These are phyloP conservation scores for Astyanax mexicanus DNA, from an alignment of 2,797 vertebrate species.

Conservation along the genomic window DNA sequence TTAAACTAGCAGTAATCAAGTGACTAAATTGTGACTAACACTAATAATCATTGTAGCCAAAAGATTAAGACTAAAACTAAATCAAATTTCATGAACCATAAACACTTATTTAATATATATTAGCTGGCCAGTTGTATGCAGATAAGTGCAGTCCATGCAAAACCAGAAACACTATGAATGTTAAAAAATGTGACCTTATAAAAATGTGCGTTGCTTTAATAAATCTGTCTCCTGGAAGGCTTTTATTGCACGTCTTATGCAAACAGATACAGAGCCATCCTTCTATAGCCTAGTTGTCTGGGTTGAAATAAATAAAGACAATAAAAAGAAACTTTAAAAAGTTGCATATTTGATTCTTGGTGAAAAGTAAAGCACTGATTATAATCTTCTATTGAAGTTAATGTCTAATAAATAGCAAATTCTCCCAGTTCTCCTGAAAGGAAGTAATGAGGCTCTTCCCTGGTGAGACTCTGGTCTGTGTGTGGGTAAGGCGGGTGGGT, in stretches of 20 bases:
- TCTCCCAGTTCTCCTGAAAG: too few species aligned
- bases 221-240: background rate
- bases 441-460: constrained; percentile 78
- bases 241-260: background rate
- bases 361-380: background rate
- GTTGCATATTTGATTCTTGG: background rate
- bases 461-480: constrained; percentile 16
- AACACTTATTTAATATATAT: too few species aligned
- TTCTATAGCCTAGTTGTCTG: background rate
- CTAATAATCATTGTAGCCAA: too few species aligned
- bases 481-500: constrained; percentile 61
- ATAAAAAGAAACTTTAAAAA: background rate
- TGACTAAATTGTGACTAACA: too few species aligned
- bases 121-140: too few species aligned
- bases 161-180: too few species aligned
- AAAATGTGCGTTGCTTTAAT: background rate
- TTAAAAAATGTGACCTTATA: background rate
- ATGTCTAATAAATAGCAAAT: constrained; percentile 1
- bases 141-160: too few species aligned
- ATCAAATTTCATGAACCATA: too few species aligned
- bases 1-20: too few species aligned
- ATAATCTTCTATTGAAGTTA: background rate
- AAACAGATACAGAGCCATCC: background rate
- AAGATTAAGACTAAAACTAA: too few species aligned
- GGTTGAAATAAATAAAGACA: background rate